Percentiles rank a stretch among this genome's conserved stretches.
Conservation (phyloP, 2,113 vertebrate genomes). For the Uropsilus gracilis region DNA sequence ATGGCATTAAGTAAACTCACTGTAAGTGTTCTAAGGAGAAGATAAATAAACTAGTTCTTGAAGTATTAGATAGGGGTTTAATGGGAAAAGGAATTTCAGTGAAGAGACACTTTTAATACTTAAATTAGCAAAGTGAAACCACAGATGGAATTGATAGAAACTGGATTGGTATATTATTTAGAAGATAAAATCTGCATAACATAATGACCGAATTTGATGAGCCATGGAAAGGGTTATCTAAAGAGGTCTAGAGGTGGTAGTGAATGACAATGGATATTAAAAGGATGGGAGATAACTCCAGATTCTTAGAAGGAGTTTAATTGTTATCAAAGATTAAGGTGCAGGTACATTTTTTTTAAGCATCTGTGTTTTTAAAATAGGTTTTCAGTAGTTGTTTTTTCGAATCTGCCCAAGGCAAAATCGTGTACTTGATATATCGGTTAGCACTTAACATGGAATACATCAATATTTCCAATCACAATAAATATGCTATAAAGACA, state of each 20-base stretch:
- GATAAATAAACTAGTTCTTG: background rate
- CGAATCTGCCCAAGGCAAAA: constrained; percentile 22
- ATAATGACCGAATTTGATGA: background rate
- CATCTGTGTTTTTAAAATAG: background rate
- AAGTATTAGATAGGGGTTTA: background rate
- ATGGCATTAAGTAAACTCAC: background rate
- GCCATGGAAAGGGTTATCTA: background rate
- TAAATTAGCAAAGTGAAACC: background rate
- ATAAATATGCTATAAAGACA: constrained; percentile 87
- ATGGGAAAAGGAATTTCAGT: background rate
- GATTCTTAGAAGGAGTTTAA: constrained; percentile 12
- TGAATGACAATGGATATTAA: background rate
- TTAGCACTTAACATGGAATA: constrained; percentile 76
- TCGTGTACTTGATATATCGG: constrained; percentile 70
- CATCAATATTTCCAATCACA: constrained; percentile 86
- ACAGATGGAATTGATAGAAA: background rate
- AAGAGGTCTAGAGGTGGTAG: background rate
- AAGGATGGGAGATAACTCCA: constrained; percentile 20
- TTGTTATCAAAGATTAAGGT: background rate
- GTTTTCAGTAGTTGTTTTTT: constrained; percentile 55
- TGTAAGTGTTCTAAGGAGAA: background rate
- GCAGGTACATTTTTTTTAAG: background rate
- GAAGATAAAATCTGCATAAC: constrained; percentile 33
- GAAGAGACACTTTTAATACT: background rate
- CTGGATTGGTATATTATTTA: constrained; percentile 21